Percentiles rank a stretch among this genome's conserved stretches.
Evolutionary conservation across 1,140 invertebrate genomes (phyloP).

Genomic region (Mesaphorura yosii): DNA sequence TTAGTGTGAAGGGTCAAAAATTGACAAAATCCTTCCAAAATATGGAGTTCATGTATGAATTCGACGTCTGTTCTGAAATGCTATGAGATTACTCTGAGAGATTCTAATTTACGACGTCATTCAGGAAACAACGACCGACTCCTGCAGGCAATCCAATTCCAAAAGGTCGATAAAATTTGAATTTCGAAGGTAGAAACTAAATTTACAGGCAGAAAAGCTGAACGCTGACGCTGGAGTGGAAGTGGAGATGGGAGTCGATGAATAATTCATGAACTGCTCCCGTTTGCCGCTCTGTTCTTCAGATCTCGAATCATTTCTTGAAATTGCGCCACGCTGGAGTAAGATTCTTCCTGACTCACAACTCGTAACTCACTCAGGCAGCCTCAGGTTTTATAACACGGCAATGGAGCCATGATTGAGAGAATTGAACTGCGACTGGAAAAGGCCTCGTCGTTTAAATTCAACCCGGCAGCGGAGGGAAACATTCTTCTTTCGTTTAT

Average conservation of each 20-base stretch:
- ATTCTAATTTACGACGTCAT: not conserved
- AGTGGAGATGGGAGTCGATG: no score
- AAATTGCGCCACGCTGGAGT: no score
- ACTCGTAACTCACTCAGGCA: not conserved
- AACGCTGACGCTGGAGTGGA: no score
- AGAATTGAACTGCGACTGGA: not conserved
- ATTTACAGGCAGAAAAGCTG: no score
- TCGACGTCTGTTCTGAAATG: not conserved
- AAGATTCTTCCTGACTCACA: no score
- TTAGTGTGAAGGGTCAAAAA: not conserved
- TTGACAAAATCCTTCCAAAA: not conserved
- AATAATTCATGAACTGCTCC: no score
- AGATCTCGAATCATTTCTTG: no score
- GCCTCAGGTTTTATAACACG: not conserved
- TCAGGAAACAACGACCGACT: not conserved
- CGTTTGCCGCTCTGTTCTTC: no score
- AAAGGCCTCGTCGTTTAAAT: not conserved
- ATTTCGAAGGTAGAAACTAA: no score
- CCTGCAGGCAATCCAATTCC: not conserved
- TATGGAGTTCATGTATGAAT: not conserved
- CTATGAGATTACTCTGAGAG: not conserved
- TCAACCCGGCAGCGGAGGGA: not conserved
- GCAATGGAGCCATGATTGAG: not conserved
- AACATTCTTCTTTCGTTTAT: slow-evolving; percentile 8
- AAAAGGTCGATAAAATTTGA: not conserved